phyloP scores from a whole-genome alignment of 35 echinoderm and acorn worm species.

The Strongylocentrotus purpuratus region DNA sequence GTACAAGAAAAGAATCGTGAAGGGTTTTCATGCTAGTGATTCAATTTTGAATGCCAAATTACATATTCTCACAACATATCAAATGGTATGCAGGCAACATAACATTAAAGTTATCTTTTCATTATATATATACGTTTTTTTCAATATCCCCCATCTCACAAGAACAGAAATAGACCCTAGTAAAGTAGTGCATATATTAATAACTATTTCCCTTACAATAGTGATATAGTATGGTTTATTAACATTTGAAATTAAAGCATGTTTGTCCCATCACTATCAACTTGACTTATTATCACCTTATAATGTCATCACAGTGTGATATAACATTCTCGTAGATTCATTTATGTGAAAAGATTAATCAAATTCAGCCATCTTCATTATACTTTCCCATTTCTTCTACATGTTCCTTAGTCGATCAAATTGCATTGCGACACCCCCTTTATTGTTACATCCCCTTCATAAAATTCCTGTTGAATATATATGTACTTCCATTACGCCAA shows the following conservation, averaged over 20 bases:
- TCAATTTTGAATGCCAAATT: not conserved
- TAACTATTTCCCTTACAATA: not conserved
- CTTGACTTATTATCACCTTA: not conserved
- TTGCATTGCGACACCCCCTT: not conserved
- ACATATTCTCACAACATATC: not conserved
- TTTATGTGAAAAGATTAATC: not conserved
- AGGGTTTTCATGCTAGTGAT: too few relatives aligned
- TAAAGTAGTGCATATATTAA: not conserved
- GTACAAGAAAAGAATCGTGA: not conserved
- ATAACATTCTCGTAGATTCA: not conserved
- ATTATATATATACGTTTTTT: not conserved
- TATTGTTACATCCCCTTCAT: too few relatives aligned
- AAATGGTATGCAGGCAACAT: not conserved
- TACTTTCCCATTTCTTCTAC: not conserved
- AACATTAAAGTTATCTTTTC: not conserved
- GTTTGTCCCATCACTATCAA: not conserved
- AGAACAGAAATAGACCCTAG: not conserved
- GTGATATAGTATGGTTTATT: not conserved
- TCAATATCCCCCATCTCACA: not conserved
- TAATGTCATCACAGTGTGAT: not conserved
- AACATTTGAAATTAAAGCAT: not conserved
- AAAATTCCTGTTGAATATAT: too few relatives aligned
- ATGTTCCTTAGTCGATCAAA: not conserved
- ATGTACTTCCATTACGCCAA: too few relatives aligned
- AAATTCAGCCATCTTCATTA: not conserved